Conservation (phyloP, 2,113 vertebrate genomes). For the Istiophorus platypterus region DNA sequence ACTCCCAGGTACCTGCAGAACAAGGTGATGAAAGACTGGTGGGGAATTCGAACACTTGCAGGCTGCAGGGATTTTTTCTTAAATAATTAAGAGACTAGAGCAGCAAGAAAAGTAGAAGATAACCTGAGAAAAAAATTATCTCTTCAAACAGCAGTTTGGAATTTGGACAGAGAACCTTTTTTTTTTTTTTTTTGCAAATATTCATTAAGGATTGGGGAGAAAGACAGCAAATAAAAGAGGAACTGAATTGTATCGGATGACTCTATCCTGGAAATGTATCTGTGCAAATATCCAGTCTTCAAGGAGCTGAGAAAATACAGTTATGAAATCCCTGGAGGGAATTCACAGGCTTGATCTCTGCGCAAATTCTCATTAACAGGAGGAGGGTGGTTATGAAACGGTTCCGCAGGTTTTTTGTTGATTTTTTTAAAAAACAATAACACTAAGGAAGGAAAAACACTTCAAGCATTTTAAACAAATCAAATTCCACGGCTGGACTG, state of each 20-base stretch:
- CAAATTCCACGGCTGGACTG: neutral
- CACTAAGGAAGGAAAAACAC: neutral
- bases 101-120: neutral
- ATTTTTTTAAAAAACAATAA: neutral
- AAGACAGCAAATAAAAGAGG: conserved; percentile 51
- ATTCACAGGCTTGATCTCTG: neutral
- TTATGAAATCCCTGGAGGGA: conserved; percentile 9
- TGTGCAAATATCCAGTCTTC: conserved; percentile 39
- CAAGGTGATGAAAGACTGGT: conserved; percentile 32
- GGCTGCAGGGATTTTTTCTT: conserved; percentile 22
- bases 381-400: neutral
- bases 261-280: conserved; percentile 37
- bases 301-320: conserved; percentile 24
- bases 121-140: neutral
- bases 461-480: too few species aligned
- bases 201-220: conserved; percentile 17
- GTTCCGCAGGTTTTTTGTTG: neutral
- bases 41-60: conserved; percentile 11
- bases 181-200: too few species aligned
- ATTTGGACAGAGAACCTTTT: conserved; percentile 34
- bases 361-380: neutral
- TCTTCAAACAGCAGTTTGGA: conserved; percentile 26
- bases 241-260: conserved; percentile 52
- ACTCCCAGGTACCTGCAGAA: conserved; percentile 36
- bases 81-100: conserved; percentile 2